Conservation (phyloP, 2,888 invertebrate species). For the Metopia argyrocephala region DNA sequence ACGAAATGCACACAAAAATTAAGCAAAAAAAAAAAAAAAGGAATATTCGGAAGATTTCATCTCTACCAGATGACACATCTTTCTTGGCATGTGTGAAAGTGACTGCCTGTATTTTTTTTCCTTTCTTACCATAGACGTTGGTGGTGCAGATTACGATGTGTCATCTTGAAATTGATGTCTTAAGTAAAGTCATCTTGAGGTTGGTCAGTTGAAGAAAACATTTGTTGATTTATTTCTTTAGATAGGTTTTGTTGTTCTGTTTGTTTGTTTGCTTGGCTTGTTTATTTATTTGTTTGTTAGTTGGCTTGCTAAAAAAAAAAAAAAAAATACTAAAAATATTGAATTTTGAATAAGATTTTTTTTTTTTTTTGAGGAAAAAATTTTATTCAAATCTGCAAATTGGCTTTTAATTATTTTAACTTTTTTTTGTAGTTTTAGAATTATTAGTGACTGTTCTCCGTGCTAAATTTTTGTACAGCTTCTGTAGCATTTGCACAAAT, state of each 20-base stretch:
- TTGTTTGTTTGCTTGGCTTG: neutral
- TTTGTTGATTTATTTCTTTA: slow-evolving; percentile 12
- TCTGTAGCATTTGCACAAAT: neutral
- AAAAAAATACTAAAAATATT: too few species aligned
- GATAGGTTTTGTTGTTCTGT: neutral
- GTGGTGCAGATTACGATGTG: slow-evolving; percentile 38
- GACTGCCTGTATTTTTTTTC: neutral
- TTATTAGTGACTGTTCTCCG: neutral
- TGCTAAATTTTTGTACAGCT: neutral
- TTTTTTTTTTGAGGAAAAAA: too few species aligned
- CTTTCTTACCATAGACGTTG: neutral
- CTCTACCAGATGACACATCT: slow-evolving; percentile 48
- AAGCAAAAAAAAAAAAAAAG: neutral
- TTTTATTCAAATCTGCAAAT: too few species aligned
- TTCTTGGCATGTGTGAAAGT: neutral
- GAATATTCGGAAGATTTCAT: slow-evolving; percentile 12
- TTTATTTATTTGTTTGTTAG: slow-evolving; percentile 4
- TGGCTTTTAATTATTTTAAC: too few species aligned
- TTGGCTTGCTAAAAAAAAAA: neutral
- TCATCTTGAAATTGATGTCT: slow-evolving; percentile 42
- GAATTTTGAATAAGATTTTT: neutral
- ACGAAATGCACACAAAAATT: neutral
- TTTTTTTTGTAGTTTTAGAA: too few species aligned
- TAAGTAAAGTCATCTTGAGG: slow-evolving; percentile 72
- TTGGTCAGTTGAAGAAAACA: slow-evolving; percentile 72